Base-by-base conservation (phyloP, 2,113 vertebrate genomes). In the Eleginops maclovinus region DNA sequence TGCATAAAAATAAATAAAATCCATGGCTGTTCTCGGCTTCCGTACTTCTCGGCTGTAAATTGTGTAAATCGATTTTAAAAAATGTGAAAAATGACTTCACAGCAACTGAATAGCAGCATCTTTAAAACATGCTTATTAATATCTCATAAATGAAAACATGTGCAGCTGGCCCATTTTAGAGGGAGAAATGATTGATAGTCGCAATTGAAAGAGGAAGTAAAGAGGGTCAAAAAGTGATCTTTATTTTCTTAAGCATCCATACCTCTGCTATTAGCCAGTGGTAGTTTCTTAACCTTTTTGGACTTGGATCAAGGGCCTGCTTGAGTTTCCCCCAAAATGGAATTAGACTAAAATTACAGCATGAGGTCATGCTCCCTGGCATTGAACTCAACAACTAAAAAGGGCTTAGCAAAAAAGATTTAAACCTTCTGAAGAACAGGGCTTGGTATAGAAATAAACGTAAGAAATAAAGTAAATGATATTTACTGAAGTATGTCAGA, bases 321-420 rank as follows among this genome's bases (percentile, higher is more conserved):
- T 79, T 56, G 68, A 85, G 66, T 73, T n/a, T 19, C 63, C 49
- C 82, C 75, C 60, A 55, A 87, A 90, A 90, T 73, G 83, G 85
- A 93, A 90, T 91, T 85, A 87, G 90, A 90, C 64, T 83, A 72
- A 91, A 92, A 93, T 93, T 91, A 84, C 88, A 86, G 84, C 88
- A 82, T 91, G 93, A 93, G 88, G 91, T 93, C 91, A 93, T 78
- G 81, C 72, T 82, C 65, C 53, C 77, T 91, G 88, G 86, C 89
- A 84, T 68, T 63, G 81, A 80, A 87, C 77, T 80, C 85, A 86
- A 83, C 77, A 78, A 91, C 74, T 60, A 70, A 86, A 86, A 85
- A 22, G 24, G 59, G 59, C 56, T 75, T 72, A 59, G 82, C 50
- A 44, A 80, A 85, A 81, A 51, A 71, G 26, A 64, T 80, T 44